Conservation (phyloP, 92 coral and sea anemone genomes). For the Heliopora coerulea region DNA sequence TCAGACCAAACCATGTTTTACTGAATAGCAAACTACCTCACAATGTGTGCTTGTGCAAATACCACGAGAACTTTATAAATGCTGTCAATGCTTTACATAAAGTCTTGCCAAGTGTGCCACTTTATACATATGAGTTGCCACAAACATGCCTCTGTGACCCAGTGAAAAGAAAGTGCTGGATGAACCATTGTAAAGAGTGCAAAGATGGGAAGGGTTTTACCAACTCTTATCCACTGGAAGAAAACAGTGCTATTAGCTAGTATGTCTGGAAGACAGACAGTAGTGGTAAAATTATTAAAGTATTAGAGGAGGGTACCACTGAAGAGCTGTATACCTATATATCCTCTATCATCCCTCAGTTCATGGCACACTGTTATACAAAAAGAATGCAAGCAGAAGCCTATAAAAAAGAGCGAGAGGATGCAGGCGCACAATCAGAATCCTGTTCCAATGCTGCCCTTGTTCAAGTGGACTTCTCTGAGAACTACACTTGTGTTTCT, state of each 20-base stretch:
- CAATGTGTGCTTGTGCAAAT: slow-evolving; percentile 27
- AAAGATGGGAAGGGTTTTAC: slow-evolving; percentile 19
- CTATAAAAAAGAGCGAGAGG: no score
- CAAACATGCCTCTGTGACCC: no score
- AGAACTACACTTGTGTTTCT: no score
- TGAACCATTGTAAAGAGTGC: slow-evolving; percentile 12
- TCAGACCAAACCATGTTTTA: slow-evolving; percentile 20
- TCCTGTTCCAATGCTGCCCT: no score
- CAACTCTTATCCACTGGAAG: slow-evolving; percentile 6
- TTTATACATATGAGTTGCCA: no score
- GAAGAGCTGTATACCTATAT: slow-evolving; percentile 6
- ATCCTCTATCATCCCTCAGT: background rate
- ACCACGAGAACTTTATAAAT: slow-evolving; percentile 31
- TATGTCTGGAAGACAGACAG: slow-evolving; percentile 25
- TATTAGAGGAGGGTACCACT: slow-evolving; percentile 9
- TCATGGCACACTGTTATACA: no score
- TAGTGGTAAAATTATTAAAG: background rate
- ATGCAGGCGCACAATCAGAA: no score
- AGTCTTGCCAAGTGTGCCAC: slow-evolving; percentile 5
- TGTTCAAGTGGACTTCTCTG: no score
- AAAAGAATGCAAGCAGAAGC: no score
- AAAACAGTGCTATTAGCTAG: slow-evolving; percentile 1
- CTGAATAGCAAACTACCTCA: slow-evolving; percentile 21
- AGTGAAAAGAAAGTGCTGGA: slow-evolving; percentile 19
- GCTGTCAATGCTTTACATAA: slow-evolving; percentile 11